phyloP scores from a whole-genome alignment of 2,797 vertebrate genomes.

The Atherinosoma microstoma region DNA sequence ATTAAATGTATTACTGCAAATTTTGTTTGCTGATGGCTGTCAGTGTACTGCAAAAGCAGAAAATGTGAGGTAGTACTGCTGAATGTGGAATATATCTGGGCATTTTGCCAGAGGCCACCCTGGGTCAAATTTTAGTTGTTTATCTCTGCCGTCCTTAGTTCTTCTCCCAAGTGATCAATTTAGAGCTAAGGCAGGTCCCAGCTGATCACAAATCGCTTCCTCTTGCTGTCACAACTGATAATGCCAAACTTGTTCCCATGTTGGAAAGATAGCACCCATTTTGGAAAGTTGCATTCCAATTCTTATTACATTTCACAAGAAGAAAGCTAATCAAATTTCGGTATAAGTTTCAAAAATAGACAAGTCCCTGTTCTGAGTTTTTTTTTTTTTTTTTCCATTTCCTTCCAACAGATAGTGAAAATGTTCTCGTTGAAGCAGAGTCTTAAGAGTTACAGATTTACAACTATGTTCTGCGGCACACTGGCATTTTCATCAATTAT shows the following conservation, averaged over 20 bases:
- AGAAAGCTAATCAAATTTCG: constrained; percentile 45
- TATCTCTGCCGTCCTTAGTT: constrained; percentile 13
- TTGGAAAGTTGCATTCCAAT: constrained; percentile 46
- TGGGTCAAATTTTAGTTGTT: constrained; percentile 26
- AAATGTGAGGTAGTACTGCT: not conserved
- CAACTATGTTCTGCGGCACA: not conserved
- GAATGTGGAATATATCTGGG: not conserved
- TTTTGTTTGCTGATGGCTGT: not conserved
- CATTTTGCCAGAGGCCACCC: constrained; percentile 11
- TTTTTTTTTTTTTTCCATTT: not conserved
- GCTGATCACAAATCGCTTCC: constrained; percentile 13
- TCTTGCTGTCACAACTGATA: constrained; percentile 14
- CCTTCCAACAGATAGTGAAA: not conserved
- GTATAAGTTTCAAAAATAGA: constrained; percentile 23
- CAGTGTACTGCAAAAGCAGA: not conserved
- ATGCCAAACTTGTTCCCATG: constrained; percentile 7
- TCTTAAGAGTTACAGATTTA: not conserved
- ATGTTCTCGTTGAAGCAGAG: not conserved
- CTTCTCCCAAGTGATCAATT: constrained; percentile 13
- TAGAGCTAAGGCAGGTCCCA: not conserved
- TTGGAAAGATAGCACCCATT: constrained; percentile 27
- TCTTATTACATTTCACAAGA: constrained; percentile 39
- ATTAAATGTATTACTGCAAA: not conserved
- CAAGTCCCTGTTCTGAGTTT: constrained; percentile 6
- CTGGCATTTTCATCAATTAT: constrained; percentile 17